Evolutionary conservation across 2,797 vertebrate species (phyloP), one percentile per base, ranked within the genome.

Genomic region (Enteromius afrohamiltoni): DNA sequence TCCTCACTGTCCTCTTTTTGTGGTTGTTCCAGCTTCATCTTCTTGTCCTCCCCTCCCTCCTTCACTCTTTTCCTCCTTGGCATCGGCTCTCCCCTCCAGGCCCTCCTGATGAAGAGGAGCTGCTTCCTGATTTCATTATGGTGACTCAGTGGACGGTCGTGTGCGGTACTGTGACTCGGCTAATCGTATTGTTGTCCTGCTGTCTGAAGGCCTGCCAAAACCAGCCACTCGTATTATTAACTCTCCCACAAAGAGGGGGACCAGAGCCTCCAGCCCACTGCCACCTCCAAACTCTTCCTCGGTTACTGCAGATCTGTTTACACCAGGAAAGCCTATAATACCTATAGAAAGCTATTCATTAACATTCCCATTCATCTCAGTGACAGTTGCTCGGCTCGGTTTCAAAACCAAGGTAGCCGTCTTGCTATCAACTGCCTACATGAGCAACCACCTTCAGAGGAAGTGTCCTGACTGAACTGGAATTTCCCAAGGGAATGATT

Each of bases 51-150:
- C 79, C 49, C 34, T 80, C 60, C 16, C 47, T 85, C 37, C 47
- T 71, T 70, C 68, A 79, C 80, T 49, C 65, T 80, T 83, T 64
- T 58, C 83, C 74, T 84, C 45, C 34, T 17, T 71, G 49, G 68
- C 82, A 80, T 77, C 84, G 83, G 67, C 47, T 74, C 79, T n/a
- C 21, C 73, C 60, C 83, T 87, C 10, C 47, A 78, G 65, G 67
- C 73, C 64, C 49, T 49, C 81, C 55, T 78, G 68, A 77, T 81
- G 70, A 85, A 77, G 64, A 84, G 65, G 68, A 83, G 71, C 82
- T 77, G 71, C 83, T 85, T 88, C 62, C 80, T 90, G 80, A 89
- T 87, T 83, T 85, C 81, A 88, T 88, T 87, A 85, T 51, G 26
- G 77, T 71, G 74, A 82, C 82, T 73, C 68, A 77, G 68, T 76